Percentiles rank a stretch among this genome's conserved stretches.
These are phyloP conservation scores for Candidula unifasciata DNA, from an alignment of 2,888 invertebrate genomes.

Conservation along the genomic window DNA sequence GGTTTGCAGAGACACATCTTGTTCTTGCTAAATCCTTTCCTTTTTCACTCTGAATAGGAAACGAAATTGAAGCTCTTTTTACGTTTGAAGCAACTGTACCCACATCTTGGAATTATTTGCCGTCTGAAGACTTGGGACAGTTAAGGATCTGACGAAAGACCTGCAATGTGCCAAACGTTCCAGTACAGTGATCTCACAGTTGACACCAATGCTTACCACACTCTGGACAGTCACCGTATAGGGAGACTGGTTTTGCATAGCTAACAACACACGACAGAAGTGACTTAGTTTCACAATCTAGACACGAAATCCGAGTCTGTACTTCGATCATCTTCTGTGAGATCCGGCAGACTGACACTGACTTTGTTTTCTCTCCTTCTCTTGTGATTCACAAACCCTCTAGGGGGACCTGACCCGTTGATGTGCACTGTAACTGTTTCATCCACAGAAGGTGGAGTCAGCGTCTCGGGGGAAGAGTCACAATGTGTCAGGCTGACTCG, in stretches of 20 bases:
- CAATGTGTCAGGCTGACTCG: neutral
- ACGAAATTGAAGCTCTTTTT: too few relatives aligned
- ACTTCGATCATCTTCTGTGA: constrained; percentile 25
- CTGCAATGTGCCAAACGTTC: too few relatives aligned
- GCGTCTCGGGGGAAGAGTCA: neutral
- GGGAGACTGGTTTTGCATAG: neutral
- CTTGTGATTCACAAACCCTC: neutral
- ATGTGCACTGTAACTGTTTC: constrained; percentile 36
- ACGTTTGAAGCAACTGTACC: too few relatives aligned
- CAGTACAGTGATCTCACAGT: too few relatives aligned
- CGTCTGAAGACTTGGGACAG: too few relatives aligned
- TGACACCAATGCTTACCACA: too few relatives aligned
- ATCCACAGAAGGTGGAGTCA: constrained; percentile 5
- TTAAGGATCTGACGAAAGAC: too few relatives aligned
- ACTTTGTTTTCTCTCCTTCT: constrained; percentile 15
- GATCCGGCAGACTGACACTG: constrained; percentile 28
- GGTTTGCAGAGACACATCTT: too few relatives aligned
- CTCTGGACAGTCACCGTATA: too few relatives aligned
- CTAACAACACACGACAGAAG: neutral
- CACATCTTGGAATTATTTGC: too few relatives aligned
- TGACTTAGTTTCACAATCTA: constrained; percentile 4
- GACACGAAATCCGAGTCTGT: constrained; percentile 37
- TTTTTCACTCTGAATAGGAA: too few relatives aligned
- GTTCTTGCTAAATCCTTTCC: too few relatives aligned
- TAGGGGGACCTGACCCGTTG: constrained; percentile 31